Percentiles rank a stretch among this genome's conserved stretches.
Conservation (phyloP, 2,797 vertebrate genomes). For the Notoglanidium macrostoma region DNA sequence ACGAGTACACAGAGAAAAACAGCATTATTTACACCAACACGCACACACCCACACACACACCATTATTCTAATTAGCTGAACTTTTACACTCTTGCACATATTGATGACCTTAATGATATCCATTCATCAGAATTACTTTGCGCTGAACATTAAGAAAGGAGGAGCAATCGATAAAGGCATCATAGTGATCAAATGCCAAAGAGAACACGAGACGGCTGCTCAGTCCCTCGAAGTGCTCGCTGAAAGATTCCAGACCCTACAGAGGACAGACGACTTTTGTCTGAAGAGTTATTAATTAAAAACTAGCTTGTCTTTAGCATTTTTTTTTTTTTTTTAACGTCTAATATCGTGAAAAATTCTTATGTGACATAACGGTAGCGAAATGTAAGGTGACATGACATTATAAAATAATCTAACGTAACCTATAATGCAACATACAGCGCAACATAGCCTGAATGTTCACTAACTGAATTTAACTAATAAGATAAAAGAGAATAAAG, state of each 20-base stretch:
- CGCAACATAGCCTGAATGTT: too few relatives aligned
- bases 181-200: slow-evolving; percentile 7
- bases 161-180: slow-evolving; percentile 36
- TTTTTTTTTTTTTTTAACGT: background rate
- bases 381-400: too few relatives aligned
- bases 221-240: background rate
- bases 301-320: background rate
- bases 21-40: background rate
- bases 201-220: slow-evolving; percentile 46
- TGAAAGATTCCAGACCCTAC: background rate
- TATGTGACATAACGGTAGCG: background rate
- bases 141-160: slow-evolving; percentile 55
- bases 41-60: slow-evolving; percentile 27
- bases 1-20: background rate
- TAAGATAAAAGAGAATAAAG: too few relatives aligned
- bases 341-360: background rate
- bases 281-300: background rate
- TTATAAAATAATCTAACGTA: too few relatives aligned
- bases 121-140: slow-evolving; percentile 75
- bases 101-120: slow-evolving; percentile 70
- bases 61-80: slow-evolving; percentile 60
- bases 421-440: background rate
- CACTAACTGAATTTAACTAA: too few relatives aligned
- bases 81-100: slow-evolving; percentile 64
- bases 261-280: background rate